Conservation (phyloP, 2,113 vertebrate genomes). For the Anser brachyrhynchus region DNA sequence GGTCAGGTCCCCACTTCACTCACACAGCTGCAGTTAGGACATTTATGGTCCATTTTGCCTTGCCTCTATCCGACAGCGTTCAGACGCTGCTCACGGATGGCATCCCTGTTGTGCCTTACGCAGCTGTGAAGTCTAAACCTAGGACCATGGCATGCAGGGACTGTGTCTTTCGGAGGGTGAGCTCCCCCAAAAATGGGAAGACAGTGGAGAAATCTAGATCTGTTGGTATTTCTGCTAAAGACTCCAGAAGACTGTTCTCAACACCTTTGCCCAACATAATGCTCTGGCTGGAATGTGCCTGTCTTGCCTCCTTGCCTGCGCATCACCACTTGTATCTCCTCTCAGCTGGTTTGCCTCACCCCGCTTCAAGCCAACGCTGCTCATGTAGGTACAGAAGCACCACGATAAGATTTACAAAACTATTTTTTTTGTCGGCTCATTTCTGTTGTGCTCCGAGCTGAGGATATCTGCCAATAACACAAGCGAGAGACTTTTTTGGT, state of each 20-base stretch:
- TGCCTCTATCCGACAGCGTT: background rate
- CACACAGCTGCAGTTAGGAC: background rate
- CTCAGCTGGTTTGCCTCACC: background rate
- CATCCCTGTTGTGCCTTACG: background rate
- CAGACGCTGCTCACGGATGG: background rate
- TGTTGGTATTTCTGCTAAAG: too few relatives aligned
- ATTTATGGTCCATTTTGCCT: background rate
- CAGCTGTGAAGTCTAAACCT: background rate
- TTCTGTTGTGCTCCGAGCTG: background rate
- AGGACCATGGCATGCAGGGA: fast-evolving
- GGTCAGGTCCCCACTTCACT: background rate
- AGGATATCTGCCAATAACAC: background rate
- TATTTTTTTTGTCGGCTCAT: background rate
- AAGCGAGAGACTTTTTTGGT: background rate
- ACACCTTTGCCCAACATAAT: background rate
- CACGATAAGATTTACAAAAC: background rate
- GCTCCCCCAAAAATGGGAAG: background rate
- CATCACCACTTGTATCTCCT: background rate
- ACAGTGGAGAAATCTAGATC: background rate
- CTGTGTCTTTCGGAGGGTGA: background rate
- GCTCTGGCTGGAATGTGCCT: background rate
- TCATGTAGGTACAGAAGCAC: background rate
- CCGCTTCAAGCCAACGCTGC: background rate
- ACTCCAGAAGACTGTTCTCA: background rate
- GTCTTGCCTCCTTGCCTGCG: background rate